Base-by-base conservation (phyloP, 1,140 invertebrate species). In the Latrodectus geometricus region DNA sequence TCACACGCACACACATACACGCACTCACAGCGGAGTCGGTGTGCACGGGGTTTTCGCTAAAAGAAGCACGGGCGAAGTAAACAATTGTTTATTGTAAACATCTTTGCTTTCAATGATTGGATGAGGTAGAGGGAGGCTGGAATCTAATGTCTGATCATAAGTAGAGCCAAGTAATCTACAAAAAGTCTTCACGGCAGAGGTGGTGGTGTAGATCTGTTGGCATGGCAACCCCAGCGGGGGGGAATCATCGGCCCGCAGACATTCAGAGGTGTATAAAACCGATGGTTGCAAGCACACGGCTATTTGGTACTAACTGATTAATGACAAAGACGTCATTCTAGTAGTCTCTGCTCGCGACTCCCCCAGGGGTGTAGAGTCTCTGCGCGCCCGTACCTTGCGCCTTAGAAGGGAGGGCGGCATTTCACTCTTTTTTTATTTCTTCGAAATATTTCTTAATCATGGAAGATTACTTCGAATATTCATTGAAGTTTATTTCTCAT, bases 51-150 rank as follows among this genome's bases (percentile, higher is more conserved):
- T 87, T 87, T 87, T 77, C 86, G 79, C 79, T 87, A 87, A 82
- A 87, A 82, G 79, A 76, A 87, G 79, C 86, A 87, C 78, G 86
- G 86, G 86, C 86, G 86, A 83, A 76, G 86, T 87, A 87, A 87
- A 87, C 86, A 87, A 87, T 87, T 87, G 86, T 87, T 87, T 87
- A 87, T 87, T 87, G 86, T 87, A 87, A 87, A 87, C 86, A 87
- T 82, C 78, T 81, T 87, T 75, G 77, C 78, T 87, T 80, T 79
- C 87, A 81, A 78, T 83, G 81, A 88, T 88, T 81, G 82, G 83
- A 86, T 88, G 83, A 72, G 23, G 70, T 70, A 48, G 17, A 48
- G 79, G 79, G 79, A 69, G 69, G 21, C 50, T 56, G 66, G n/a
- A 61, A 20, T 49, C 23, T 50, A 48, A 68, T 79, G 66, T 79